These are phyloP conservation scores for Drosophila triauraria DNA, from an alignment of 1,140 invertebrate genomes.

Conservation along the genomic window DNA sequence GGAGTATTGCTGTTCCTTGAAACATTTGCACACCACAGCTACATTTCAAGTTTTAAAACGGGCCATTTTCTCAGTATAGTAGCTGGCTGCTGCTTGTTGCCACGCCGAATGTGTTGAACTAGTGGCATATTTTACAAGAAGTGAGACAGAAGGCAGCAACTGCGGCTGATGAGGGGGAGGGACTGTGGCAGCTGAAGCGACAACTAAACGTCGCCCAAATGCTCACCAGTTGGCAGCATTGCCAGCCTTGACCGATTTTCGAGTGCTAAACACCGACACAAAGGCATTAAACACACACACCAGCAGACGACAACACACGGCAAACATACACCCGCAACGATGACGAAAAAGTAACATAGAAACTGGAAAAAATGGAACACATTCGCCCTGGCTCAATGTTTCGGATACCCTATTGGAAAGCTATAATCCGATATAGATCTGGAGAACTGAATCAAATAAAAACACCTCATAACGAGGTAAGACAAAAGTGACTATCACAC, in stretches of 20 bases:
- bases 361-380: conserved; percentile 7
- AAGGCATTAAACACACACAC: conserved; percentile 29
- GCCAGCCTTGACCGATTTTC: conserved; percentile 76
- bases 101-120: conserved; percentile 51
- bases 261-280: conserved; percentile 55
- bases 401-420: not conserved
- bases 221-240: conserved; percentile 31
- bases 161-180: conserved; percentile 8
- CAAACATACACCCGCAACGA: conserved; percentile 18
- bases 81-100: conserved; percentile 4
- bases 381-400: not conserved
- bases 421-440: not conserved
- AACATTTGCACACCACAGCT: not conserved
- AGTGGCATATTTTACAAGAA: conserved; percentile 55
- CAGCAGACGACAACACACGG: conserved; percentile 20
- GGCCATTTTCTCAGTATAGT: not conserved
- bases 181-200: conserved; percentile 9
- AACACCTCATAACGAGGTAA: no score
- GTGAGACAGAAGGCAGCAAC: conserved; percentile 12
- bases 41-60: not conserved
- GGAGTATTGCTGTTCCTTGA: not conserved
- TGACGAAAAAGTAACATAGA: conserved; percentile 53
- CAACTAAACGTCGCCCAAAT: conserved; percentile 49
- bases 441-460: not conserved
- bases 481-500: no score